A percentile compares a stretch with the other conserved stretches of the same genome.
Evolutionary conservation across 2,797 vertebrate genomes (phyloP).

Genomic region (Ataeniobius toweri): DNA sequence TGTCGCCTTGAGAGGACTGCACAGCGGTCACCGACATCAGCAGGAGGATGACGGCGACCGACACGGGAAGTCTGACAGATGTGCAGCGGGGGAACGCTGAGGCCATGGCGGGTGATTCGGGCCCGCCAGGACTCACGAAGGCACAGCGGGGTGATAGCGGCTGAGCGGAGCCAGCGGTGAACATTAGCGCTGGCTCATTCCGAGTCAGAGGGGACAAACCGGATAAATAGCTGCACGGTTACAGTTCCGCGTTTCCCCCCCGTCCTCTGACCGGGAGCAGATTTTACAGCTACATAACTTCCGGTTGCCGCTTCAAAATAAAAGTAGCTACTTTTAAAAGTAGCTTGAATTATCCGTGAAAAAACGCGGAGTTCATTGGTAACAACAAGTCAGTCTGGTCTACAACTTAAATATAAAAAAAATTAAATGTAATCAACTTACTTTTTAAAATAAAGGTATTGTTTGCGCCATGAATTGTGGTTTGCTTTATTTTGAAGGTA

Average conservation of each 20-base stretch:
- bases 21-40: conserved; percentile 66
- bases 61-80: conserved; percentile 70
- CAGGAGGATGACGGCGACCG: conserved; percentile 63
- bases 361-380: neutral
- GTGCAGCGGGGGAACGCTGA: conserved; percentile 70
- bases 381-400: rapidly evolving
- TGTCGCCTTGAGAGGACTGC: conserved; percentile 87
- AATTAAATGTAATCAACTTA: neutral
- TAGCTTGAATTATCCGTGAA: neutral
- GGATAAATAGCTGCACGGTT: conserved; percentile 1
- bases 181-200: conserved; percentile 51
- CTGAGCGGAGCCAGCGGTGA: conserved; percentile 22
- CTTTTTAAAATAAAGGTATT: neutral
- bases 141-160: conserved; percentile 59
- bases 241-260: neutral
- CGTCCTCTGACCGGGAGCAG: conserved; percentile 3
- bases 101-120: conserved; percentile 69
- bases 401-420: rapidly evolving
- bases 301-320: conserved; percentile 36
- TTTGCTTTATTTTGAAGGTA: conserved; percentile 56
- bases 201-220: neutral
- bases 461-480: neutral
- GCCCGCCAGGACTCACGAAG: conserved; percentile 62
- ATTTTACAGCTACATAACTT: conserved; percentile 22
- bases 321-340: neutral